Evolutionary conservation across 2,797 vertebrate genomes (phyloP).

Genomic region (Macrochelys suwanniensis): DNA sequence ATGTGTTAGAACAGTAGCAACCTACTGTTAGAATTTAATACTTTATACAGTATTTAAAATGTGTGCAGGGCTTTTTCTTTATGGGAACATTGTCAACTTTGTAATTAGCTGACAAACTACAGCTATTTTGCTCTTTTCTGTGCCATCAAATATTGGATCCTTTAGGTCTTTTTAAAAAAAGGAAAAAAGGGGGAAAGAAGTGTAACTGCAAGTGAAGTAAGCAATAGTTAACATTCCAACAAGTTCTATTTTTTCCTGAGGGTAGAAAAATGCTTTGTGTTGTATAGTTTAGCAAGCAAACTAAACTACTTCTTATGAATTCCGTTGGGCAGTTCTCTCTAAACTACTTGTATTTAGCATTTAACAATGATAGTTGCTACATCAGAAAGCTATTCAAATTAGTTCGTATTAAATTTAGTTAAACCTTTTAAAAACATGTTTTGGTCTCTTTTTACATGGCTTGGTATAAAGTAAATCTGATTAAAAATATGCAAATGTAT

Average conservation of each 20-base stretch:
- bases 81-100: neutral
- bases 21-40: neutral
- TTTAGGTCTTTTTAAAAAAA: neutral
- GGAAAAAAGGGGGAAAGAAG: neutral
- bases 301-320: neutral
- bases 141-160: neutral
- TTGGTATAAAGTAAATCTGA: slow-evolving; percentile 75
- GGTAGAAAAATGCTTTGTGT: neutral
- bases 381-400: slow-evolving; percentile 69
- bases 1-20: neutral
- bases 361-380: slow-evolving; percentile 49
- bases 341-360: slow-evolving; percentile 47
- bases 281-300: neutral
- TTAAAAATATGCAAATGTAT: slow-evolving; percentile 89
- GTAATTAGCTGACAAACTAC: neutral
- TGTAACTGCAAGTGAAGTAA: neutral
- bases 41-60: neutral
- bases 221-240: neutral
- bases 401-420: slow-evolving; percentile 73
- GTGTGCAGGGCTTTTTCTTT: neutral
- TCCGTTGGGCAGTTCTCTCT: slow-evolving; percentile 18
- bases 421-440: slow-evolving; percentile 74
- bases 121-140: accelerated
- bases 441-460: slow-evolving; percentile 69
- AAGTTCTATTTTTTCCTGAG: neutral